These are phyloP conservation scores for Drosophila mulleri DNA, from an alignment of 2,888 invertebrate species.

Conservation along the genomic window DNA sequence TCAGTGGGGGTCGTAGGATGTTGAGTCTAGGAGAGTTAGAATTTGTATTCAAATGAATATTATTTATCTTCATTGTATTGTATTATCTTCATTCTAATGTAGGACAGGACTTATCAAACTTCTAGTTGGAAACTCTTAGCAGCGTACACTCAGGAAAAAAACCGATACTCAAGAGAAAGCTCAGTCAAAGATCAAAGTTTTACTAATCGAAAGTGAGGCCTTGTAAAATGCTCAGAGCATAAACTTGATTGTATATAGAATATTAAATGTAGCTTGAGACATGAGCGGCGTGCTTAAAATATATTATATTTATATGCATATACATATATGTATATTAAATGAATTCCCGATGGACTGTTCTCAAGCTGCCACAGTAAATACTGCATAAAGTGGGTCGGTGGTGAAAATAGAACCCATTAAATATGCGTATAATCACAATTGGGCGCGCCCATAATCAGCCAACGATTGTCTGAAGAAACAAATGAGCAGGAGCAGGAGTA, in stretches of 20 bases:
- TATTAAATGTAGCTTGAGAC: not conserved
- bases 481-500: not conserved
- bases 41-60: too few species aligned
- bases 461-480: constrained; percentile 36
- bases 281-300: not conserved
- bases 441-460: constrained; percentile 57
- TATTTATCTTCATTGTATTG: too few species aligned
- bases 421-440: constrained; percentile 59
- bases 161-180: too few species aligned
- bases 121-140: too few species aligned
- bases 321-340: not conserved
- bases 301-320: too few species aligned
- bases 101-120: too few species aligned
- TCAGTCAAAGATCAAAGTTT: too few species aligned
- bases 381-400: constrained; percentile 19
- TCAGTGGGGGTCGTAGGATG: too few species aligned
- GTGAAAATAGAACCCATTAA: constrained; percentile 35
- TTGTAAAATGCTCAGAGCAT: not conserved
- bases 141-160: too few species aligned
- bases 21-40: too few species aligned
- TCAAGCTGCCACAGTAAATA: not conserved
- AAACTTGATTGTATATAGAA: not conserved
- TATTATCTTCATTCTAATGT: too few species aligned
- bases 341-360: not conserved
- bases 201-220: too few species aligned